Percentiles rank a stretch among this genome's conserved stretches.
These are phyloP conservation scores for Sympetrum striolatum DNA, from an alignment of 2,888 invertebrate species.

Conservation along the genomic window DNA sequence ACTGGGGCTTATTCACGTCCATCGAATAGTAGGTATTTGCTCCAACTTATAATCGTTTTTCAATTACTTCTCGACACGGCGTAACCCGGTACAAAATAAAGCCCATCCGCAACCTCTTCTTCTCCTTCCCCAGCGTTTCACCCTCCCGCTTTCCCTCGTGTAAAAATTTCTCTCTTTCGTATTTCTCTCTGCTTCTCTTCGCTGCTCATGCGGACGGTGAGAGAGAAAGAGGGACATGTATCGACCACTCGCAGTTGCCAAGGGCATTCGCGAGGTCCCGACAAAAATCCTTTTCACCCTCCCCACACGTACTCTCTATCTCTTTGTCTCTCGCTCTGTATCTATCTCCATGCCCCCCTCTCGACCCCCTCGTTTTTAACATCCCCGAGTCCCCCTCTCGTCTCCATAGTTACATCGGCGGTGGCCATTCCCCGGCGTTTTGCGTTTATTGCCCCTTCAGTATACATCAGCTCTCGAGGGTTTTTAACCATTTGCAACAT, in stretches of 20 bases:
- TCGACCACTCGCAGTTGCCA: conserved; percentile 36
- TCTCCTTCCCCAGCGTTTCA: background rate
- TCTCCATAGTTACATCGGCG: background rate
- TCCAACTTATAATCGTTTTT: too few relatives aligned
- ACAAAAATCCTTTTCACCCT: background rate
- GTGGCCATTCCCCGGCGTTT: background rate
- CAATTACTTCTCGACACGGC: too few relatives aligned
- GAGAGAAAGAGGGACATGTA: background rate
- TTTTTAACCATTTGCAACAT: background rate
- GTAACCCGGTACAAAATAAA: too few relatives aligned
- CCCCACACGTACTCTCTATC: background rate
- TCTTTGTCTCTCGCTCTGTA: background rate
- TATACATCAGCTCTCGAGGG: background rate
- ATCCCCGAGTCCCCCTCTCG: background rate
- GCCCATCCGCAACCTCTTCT: background rate
- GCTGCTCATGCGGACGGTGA: background rate
- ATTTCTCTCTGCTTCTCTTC: background rate
- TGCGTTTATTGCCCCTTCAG: background rate
- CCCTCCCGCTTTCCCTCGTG: background rate
- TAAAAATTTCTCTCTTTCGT: background rate
- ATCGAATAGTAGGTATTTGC: too few relatives aligned
- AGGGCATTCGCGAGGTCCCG: conserved; percentile 32
- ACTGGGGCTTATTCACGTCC: too few relatives aligned
- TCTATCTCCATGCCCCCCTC: background rate
- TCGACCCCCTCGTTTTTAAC: background rate